Evolutionary conservation across 2,888 invertebrate species (phyloP), one percentile per base, ranked within the genome.

Genomic region (Tetrapedia diversipes): DNA sequence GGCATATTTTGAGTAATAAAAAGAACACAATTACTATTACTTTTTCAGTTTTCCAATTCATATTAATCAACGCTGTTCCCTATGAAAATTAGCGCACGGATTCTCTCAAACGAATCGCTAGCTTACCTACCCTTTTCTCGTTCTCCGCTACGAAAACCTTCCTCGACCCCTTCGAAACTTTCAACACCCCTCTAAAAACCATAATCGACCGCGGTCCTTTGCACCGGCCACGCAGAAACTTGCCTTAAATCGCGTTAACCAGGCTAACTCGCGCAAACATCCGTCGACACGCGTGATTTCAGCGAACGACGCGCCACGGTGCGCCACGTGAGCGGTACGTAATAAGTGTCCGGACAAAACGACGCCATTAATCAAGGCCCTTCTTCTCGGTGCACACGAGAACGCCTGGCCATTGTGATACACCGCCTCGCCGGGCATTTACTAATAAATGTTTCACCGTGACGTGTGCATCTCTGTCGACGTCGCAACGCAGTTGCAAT

Each of bases 401-500:
- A 81, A 80, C 74, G 78, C 60, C 64, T 57, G 68, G 47, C 66
- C 65, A 76, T 78, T 71, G 73, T 68, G 79, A 70, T 71, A 56
- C 70, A 73, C 73, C 73, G 63, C 67, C 75, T 67, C 75, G 71
- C 79, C 66, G 70, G 66, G 75, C 77, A 71, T 83, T 82, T 70
- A 69, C 86, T 87, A 87, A 88, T 88, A 86, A 88, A 88, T 87
- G 82, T 86, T 85, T 86, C 84, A 86, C 77, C 72, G 74, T 75
- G 82, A 84, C 80, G 78, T 59, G 74, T 80, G 70, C 80, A 72
- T 71, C 76, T 65, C 77, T 68, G 77, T 47, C 74, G 80, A 69
- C 81, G 60, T 60, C 19, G 56, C 19, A 16, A 22, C 43, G 43
- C 34, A 24, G 65, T 16, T 19, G 45, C 56, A 39, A 39, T 66